phyloP scores from a whole-genome alignment of 2,797 vertebrate genomes.

The Diglossa cyanea region DNA sequence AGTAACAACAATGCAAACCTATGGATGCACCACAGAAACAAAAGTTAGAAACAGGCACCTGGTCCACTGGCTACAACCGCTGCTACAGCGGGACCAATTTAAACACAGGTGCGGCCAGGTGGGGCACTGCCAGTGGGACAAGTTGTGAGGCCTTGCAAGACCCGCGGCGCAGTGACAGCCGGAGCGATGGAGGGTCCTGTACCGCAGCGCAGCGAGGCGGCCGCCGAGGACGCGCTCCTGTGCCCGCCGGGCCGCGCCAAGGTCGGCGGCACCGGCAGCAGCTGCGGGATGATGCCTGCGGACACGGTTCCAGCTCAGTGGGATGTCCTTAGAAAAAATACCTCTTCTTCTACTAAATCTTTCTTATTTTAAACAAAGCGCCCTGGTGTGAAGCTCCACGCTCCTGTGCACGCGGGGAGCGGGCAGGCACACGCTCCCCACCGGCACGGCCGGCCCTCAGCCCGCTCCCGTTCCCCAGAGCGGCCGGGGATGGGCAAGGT shows the following conservation, averaged over 20 bases:
- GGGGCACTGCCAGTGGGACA: fast-evolving
- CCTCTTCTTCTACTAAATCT: fast-evolving
- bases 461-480: neutral
- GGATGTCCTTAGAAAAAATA: neutral
- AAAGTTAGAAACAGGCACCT: too few species aligned
- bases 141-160: fast-evolving
- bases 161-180: fast-evolving
- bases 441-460: neutral
- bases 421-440: neutral
- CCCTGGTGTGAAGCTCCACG: neutral
- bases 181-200: fast-evolving
- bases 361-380: neutral
- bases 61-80: fast-evolving
- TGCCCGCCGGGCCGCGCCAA: neutral
- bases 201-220: neutral
- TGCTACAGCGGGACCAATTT: fast-evolving
- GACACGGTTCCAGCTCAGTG: neutral
- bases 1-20: fast-evolving
- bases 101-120: fast-evolving
- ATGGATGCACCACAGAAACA: fast-evolving
- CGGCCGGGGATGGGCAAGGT: neutral
- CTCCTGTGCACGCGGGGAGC: too few species aligned
- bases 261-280: neutral
- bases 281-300: neutral
- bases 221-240: neutral